Evolutionary conservation across 2,888 invertebrate species (phyloP), one percentile per base, ranked within the genome.

Genomic region (Oligia fasciuncula): DNA sequence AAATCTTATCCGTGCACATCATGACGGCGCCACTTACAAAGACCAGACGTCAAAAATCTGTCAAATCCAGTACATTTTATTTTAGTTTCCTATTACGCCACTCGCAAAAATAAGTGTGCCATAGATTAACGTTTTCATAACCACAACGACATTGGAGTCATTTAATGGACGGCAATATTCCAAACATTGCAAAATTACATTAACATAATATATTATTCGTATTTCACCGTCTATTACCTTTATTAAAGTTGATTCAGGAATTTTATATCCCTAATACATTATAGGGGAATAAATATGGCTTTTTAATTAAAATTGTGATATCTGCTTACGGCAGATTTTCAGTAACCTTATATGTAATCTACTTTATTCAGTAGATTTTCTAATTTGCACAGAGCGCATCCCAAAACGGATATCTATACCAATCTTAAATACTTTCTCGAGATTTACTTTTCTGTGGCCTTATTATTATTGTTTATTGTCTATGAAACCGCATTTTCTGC

Each of bases 131-230:
- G 2, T n/a, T 68, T 66, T 74, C 51, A 73, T 72, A 80, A 77
- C 81, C 62, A 49, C 49, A 19, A 66, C 35, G 65, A 65, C 62
- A 75, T 84, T 68, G 65, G 54, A 70, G 63, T 73, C 62, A 46
- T 77, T 77, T 79, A 83, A 83, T 71, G 54, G 29, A 73, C 43
- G 66, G 11, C 62, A 78, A 78, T 85, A 85, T 76, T 40, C 46
- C 54, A 60, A 17, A 68, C 69, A 80, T 77, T 74, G n/a, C 68
- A 63, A 72, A 78, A 87, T 86, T 80, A 83, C 83, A 87, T 87
- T 87, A 79, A 70, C 83, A 87, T 40, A 40, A 87, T 40, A 40
- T 40, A 40, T 40, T 87, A 78, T 84, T 78, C 81, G 69, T 84
- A 77, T 68, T 75, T 68, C 46, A 80, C 46, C 54, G 63, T 51